Conservation (phyloP, 2,113 vertebrate species). For the Neolamprologus ventralis region DNA sequence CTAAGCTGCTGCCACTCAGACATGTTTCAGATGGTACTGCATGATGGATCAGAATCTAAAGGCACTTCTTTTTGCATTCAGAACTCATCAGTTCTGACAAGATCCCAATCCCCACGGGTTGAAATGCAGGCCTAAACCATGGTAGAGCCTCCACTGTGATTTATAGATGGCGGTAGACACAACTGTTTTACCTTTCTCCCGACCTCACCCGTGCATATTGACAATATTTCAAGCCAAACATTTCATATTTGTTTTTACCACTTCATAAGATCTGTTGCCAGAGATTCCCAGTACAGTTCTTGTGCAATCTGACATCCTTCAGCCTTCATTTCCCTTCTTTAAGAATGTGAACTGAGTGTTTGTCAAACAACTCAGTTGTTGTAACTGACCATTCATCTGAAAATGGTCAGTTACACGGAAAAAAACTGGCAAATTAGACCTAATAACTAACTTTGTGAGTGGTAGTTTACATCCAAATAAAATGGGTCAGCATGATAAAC, state of each 20-base stretch:
- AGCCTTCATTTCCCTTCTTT: not conserved
- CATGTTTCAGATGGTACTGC: not conserved
- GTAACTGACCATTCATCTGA: not conserved
- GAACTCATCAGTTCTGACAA: not conserved
- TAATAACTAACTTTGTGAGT: not conserved
- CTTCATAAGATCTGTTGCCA: not conserved
- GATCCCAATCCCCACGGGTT: accelerated
- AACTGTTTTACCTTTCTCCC: not conserved
- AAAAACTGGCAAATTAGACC: not conserved
- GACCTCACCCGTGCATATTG: not conserved
- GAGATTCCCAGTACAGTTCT: not conserved
- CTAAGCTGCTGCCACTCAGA: not conserved
- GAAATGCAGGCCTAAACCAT: not conserved
- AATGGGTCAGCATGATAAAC: not conserved
- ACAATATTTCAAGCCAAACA: not conserved
- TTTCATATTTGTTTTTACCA: not conserved
- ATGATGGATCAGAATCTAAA: not conserved
- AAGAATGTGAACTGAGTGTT: not conserved
- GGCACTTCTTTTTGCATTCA: not conserved
- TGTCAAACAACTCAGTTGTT: not conserved
- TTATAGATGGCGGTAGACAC: not conserved
- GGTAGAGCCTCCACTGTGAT: not conserved
- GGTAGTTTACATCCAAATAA: not conserved
- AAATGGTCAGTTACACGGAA: not conserved
- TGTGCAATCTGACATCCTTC: not conserved